Conservation (phyloP, 2,797 vertebrate species). For the Liasis olivaceus region DNA sequence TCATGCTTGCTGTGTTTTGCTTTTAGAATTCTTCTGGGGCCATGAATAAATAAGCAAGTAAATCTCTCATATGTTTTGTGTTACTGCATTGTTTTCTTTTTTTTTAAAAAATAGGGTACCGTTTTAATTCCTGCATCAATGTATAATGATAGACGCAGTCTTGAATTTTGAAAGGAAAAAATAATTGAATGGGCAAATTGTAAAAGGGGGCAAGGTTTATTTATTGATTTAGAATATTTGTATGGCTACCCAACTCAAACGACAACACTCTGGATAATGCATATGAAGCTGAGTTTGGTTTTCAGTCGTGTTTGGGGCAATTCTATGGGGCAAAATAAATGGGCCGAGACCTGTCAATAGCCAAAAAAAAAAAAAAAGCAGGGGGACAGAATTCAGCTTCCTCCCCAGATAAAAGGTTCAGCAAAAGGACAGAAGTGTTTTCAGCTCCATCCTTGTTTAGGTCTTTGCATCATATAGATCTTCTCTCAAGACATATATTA, state of each 20-base stretch:
- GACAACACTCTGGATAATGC: neutral
- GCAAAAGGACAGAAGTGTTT: neutral
- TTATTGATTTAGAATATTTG: too few relatives aligned
- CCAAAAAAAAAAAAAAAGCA: neutral
- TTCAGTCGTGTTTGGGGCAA: neutral
- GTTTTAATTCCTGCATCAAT: neutral
- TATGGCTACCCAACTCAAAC: too few relatives aligned
- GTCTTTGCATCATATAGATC: neutral
- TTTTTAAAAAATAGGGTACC: neutral
- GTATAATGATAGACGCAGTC: neutral
- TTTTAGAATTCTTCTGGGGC: too few relatives aligned
- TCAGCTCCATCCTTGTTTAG: neutral
- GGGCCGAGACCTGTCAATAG: neutral
- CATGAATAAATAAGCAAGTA: too few relatives aligned
- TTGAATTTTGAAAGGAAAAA: neutral
- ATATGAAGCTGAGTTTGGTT: neutral
- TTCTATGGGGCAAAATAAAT: neutral
- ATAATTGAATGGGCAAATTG: neutral
- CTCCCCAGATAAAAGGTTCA: neutral
- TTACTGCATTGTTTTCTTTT: neutral
- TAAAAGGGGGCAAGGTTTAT: neutral
- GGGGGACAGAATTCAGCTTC: neutral
- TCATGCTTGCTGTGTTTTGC: too few relatives aligned
- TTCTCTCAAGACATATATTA: neutral
- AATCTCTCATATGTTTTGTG: neutral